Conservation (phyloP, 2,113 vertebrate genomes). For the Taurulus bubalis region DNA sequence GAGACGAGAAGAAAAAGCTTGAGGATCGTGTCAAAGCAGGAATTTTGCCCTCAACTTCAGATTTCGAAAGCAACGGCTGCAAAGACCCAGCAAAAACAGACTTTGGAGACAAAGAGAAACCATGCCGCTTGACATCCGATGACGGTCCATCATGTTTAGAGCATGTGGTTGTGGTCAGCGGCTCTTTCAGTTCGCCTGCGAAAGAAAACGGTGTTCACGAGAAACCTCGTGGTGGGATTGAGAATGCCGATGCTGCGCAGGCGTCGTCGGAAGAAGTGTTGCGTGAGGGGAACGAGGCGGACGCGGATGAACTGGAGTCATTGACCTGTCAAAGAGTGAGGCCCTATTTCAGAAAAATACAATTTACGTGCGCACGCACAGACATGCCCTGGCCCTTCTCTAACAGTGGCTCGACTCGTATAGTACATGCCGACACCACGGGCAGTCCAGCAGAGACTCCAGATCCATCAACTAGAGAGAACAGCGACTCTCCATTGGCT, state of each 20-base stretch:
- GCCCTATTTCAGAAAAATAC: constrained; percentile 6
- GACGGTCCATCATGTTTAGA: background rate
- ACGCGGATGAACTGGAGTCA: constrained; percentile 26
- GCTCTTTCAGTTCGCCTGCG: background rate
- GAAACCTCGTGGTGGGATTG: background rate
- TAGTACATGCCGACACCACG: background rate
- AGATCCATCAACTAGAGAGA: constrained; percentile 1
- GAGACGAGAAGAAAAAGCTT: constrained; percentile 41
- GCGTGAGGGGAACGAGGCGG: background rate
- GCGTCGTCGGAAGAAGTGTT: background rate
- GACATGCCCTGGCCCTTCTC: constrained; percentile 70
- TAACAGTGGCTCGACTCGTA: background rate
- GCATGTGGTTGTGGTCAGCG: background rate
- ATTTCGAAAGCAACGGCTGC: background rate
- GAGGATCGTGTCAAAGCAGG: background rate
- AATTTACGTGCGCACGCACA: constrained; percentile 71
- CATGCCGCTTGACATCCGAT: background rate
- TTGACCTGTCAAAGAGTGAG: constrained; percentile 74
- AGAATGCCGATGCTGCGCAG: background rate
- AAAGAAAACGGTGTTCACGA: background rate
- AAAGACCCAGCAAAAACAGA: background rate
- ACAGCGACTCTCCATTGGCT: background rate
- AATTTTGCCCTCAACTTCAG: background rate
- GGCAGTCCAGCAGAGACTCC: background rate
- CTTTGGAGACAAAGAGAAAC: background rate